These are phyloP conservation scores for Lymantria monacha DNA, from an alignment of 2,888 invertebrate genomes.

Conservation along the genomic window DNA sequence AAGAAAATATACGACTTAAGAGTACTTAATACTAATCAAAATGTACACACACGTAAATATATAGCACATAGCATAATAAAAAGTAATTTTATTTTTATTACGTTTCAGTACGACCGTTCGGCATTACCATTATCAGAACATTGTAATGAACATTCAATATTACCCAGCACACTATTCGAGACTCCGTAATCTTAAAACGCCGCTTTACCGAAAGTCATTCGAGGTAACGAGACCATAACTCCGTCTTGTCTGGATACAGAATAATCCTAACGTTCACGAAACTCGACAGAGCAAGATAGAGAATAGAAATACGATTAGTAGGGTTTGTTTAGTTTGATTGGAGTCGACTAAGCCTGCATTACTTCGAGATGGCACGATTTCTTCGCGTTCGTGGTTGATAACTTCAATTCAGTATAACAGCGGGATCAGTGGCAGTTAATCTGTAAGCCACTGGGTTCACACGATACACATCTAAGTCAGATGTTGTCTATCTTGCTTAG, in stretches of 20 bases:
- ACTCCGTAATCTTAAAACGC: slow-evolving; percentile 47
- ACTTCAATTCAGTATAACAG: slow-evolving; percentile 70
- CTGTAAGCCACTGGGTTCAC: slow-evolving; percentile 69
- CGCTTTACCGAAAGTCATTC: slow-evolving; percentile 59
- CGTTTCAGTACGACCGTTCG: not conserved
- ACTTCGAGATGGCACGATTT: slow-evolving; percentile 77
- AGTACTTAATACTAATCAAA: too few species aligned
- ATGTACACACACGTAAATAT: too few species aligned
- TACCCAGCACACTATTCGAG: slow-evolving; percentile 38
- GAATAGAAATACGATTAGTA: slow-evolving; percentile 77
- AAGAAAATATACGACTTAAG: too few species aligned
- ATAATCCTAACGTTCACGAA: slow-evolving; percentile 70
- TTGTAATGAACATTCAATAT: slow-evolving; percentile 45
- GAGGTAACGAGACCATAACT: slow-evolving; percentile 75
- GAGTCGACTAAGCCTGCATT: slow-evolving; percentile 73
- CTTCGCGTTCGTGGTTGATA: slow-evolving; percentile 76
- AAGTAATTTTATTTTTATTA: too few species aligned
- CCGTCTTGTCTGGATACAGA: slow-evolving; percentile 63
- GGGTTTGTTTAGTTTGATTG: slow-evolving; percentile 81
- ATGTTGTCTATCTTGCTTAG: slow-evolving; percentile 81
- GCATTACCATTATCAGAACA: slow-evolving; percentile 41
- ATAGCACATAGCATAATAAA: too few species aligned
- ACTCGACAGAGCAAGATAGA: slow-evolving; percentile 67
- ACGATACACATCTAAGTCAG: slow-evolving; percentile 78
- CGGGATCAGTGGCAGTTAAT: slow-evolving; percentile 68